These are phyloP conservation scores for Drosophila kurseongensis DNA, from an alignment of 1,140 invertebrate species.

Conservation along the genomic window DNA sequence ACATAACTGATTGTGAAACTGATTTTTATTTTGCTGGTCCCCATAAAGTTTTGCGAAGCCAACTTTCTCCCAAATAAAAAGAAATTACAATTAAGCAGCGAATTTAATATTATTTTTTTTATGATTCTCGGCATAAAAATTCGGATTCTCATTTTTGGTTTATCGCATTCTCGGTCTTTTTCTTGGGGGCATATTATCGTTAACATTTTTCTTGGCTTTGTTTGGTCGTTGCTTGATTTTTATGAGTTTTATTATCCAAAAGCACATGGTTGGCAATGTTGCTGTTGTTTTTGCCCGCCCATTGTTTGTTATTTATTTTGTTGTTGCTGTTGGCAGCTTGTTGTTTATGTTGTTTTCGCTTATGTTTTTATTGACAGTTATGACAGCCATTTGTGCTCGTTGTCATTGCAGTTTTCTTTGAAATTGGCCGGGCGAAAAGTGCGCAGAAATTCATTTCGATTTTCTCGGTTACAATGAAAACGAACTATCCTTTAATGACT, in stretches of 20 bases:
- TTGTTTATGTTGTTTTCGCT: constrained; percentile 24
- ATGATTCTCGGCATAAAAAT: constrained; percentile 22
- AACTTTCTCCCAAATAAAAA: not conserved
- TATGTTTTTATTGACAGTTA: constrained; percentile 33
- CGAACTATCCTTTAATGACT: not conserved
- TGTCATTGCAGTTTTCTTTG: constrained; percentile 20
- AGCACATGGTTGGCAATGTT: constrained; percentile 17
- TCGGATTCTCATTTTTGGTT: not conserved
- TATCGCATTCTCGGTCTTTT: constrained; percentile 10
- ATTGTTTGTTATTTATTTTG: constrained; percentile 8
- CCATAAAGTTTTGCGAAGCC: not conserved
- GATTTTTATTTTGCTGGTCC: no score
- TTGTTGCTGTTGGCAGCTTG: constrained; percentile 5
- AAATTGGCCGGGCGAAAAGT: constrained; percentile 4
- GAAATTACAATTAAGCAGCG: constrained; percentile 25
- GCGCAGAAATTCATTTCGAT: not conserved
- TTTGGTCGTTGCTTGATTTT: constrained; percentile 31
- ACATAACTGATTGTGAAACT: no score
- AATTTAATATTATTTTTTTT: constrained; percentile 21
- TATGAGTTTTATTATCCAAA: constrained; percentile 32
- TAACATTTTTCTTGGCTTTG: constrained; percentile 21
- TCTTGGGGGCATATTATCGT: constrained; percentile 13
- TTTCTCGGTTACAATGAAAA: not conserved
- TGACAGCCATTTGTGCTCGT: constrained; percentile 29
- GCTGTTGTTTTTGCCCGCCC: constrained; percentile 5